Conservation (phyloP, 2,797 vertebrate species). For the Paguma larvata region DNA sequence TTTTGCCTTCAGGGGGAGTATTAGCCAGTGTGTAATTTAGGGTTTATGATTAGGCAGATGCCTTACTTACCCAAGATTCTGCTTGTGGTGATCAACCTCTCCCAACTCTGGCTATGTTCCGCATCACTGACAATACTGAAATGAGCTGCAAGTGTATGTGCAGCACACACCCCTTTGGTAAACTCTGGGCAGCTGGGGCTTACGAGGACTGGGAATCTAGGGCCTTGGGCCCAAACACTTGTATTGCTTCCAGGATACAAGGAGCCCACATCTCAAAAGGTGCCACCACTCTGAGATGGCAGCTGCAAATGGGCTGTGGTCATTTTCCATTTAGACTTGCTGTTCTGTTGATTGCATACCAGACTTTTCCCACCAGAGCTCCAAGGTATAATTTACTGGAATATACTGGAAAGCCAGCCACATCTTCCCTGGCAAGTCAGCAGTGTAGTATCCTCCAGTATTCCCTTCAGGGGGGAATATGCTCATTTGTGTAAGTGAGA, state of each 20-base stretch:
- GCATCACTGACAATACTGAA: not conserved
- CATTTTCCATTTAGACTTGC: not conserved
- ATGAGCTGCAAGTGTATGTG: too few species aligned
- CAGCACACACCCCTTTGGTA: not conserved
- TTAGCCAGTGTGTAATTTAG: not conserved
- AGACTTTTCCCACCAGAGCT: not conserved
- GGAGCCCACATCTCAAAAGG: not conserved
- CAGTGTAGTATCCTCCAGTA: not conserved
- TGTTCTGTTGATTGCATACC: not conserved
- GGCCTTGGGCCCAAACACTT: not conserved
- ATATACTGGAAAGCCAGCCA: not conserved
- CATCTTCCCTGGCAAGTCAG: not conserved
- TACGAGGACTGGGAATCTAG: not conserved
- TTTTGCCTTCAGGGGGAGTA: not conserved
- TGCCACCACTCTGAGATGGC: not conserved
- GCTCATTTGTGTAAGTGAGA: not conserved
- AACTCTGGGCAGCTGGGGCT: not conserved
- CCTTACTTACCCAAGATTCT: not conserved
- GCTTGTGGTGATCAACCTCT: not conserved
- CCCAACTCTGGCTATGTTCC: not conserved
- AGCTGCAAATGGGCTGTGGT: not conserved
- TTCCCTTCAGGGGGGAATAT: not conserved
- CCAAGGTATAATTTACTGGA: not conserved
- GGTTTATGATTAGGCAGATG: not conserved
- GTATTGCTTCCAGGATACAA: too few species aligned